A percentile compares a stretch with the other conserved stretches of the same genome.
These are phyloP conservation scores for Platyura marginata DNA, from an alignment of 1,140 invertebrate species.

Conservation along the genomic window DNA sequence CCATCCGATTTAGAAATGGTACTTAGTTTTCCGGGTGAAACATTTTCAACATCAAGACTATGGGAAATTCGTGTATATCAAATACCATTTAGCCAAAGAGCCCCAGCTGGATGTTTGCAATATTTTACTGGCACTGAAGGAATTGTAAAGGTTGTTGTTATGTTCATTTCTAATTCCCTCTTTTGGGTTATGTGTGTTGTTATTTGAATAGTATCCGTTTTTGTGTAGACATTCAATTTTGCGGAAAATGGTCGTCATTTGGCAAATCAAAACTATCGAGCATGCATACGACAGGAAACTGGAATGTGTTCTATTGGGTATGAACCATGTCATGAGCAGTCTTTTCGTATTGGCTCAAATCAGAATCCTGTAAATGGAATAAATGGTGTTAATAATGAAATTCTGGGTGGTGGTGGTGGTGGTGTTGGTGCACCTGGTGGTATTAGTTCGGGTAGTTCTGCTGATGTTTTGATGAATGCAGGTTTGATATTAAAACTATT, in stretches of 20 bases:
- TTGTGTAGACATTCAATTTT: conserved; percentile 58
- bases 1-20: conserved; percentile 12
- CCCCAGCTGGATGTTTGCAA: conserved; percentile 54
- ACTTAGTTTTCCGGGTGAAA: conserved; percentile 27
- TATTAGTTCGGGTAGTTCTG: not conserved
- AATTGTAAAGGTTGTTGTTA: conserved; percentile 11
- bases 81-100: conserved; percentile 48
- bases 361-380: not conserved
- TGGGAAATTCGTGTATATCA: conserved; percentile 58
- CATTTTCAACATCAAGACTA: conserved; percentile 37
- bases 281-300: conserved; percentile 51
- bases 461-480: too few species aligned
- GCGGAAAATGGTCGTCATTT: conserved; percentile 59
- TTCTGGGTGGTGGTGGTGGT: not conserved
- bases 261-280: conserved; percentile 55
- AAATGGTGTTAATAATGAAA: not conserved
- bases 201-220: too few species aligned
- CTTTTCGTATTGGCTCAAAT: conserved; percentile 47
- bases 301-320: conserved; percentile 60
- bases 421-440: not conserved
- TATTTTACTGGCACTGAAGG: conserved; percentile 39
- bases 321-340: conserved; percentile 49
- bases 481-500: too few species aligned
- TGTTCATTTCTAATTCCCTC: not conserved
- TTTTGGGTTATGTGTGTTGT: not conserved